Base-by-base conservation (phyloP, 2,797 vertebrate genomes). In the Erethizon dorsatum region DNA sequence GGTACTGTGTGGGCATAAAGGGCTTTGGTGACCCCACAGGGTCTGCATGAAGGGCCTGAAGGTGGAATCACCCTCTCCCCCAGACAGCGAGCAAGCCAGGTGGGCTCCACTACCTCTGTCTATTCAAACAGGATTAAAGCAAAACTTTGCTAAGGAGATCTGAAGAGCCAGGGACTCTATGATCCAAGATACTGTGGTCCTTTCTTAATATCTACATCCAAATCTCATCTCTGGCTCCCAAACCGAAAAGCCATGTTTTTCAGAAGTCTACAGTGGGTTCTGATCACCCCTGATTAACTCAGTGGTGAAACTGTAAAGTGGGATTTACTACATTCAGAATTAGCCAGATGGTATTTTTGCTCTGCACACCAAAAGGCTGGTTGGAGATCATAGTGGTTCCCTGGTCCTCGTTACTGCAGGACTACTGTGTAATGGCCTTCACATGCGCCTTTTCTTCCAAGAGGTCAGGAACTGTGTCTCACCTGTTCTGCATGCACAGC, bases 221-320 rank as follows among this genome's bases (percentile, higher is more conserved):
- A 83, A 69, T 41, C 17, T 24, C 4, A 69, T 3, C 61, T n/a
- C 56, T n/a, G 54, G n/a, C 52, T 95, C 47, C 47, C 20, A 50
- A 31, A 77, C 14, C 7, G 31, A 94, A 86, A 92, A 79, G 45
- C 8, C 5, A n/a, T 15, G 54, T 24, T 97, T 93, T 80, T 41
- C 41, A 91, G 57, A 86, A 94, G 54, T 50, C 50, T 47, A 56
- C 28, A 59, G 11, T 15, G 5, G 1, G 52, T 83, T 90, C 83
- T 52, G 67, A 77, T 69, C 59, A 52, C 50, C 24, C n/a, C 47
- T 50, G 80, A 80, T 57, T 69, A 83, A 75, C 50, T 33, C 56
- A n/a, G 59, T n/a, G 17, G 28, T 45, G 47, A 86, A 37, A 63
- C 0, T 33, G 26, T 28, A 50, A 59, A 65, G 41, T 41, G 56